Evolutionary conservation across 2,888 invertebrate genomes (phyloP).

Genomic region (Auanema freiburgensis): DNA sequence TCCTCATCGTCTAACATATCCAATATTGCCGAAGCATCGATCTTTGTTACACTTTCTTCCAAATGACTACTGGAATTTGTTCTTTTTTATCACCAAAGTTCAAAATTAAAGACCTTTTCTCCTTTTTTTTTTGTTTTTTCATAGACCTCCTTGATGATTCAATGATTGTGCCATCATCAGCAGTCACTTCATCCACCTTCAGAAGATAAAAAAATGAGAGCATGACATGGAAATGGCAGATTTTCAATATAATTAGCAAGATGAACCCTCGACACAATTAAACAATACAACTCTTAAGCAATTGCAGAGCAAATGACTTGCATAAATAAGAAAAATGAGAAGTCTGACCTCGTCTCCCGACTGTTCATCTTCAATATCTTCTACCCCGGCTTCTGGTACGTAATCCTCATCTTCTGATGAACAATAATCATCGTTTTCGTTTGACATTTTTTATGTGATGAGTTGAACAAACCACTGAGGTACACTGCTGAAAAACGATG

Average conservation of each 20-base stretch:
- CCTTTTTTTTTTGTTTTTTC: no score
- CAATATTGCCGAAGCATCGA: not conserved
- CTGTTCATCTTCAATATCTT: slow-evolving; percentile 31
- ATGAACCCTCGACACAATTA: no score
- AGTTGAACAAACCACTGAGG: no score
- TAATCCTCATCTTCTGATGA: slow-evolving; percentile 37
- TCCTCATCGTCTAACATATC: slow-evolving; percentile 13
- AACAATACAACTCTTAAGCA: no score
- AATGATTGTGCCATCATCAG: slow-evolving; percentile 12
- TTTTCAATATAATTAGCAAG: no score
- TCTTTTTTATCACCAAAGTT: not conserved
- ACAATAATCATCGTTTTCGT: slow-evolving; percentile 26
- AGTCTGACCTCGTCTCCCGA: slow-evolving; percentile 25
- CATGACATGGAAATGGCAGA: no score
- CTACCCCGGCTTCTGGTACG: slow-evolving; percentile 24
- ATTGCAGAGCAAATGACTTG: no score
- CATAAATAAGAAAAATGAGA: no score
- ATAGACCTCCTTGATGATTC: not conserved
- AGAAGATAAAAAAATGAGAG: no score
- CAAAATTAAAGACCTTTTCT: no score
- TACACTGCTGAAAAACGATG: no score
- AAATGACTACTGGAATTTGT: not conserved
- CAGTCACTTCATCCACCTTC: slow-evolving; percentile 20
- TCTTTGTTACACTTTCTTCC: not conserved
- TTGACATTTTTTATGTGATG: slow-evolving; percentile 11